phyloP scores from a whole-genome alignment of 2,888 invertebrate genomes.

The Mesorhabditis spiculigera region DNA sequence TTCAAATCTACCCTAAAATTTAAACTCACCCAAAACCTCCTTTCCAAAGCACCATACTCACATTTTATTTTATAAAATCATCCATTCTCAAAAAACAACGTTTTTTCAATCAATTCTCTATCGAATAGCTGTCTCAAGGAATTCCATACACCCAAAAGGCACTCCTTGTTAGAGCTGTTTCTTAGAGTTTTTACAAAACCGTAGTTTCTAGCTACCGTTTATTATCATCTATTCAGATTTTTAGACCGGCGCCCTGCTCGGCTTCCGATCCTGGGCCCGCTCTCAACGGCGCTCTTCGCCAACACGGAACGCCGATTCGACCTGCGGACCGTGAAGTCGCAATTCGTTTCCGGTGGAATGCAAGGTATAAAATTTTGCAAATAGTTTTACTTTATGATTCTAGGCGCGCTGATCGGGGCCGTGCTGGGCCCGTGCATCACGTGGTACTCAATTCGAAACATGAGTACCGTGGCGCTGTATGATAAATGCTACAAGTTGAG shows the following conservation, averaged over 20 bases:
- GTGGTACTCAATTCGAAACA: constrained; percentile 33
- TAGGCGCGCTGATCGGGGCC: constrained; percentile 33
- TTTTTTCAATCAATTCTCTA: too few relatives aligned
- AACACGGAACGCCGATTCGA: not conserved
- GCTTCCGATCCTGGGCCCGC: constrained; percentile 36
- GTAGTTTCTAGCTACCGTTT: not conserved
- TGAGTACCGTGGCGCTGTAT: constrained; percentile 43
- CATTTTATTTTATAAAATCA: too few relatives aligned
- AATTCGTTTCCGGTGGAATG: constrained; percentile 14
- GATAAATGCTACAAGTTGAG: constrained; percentile 45
- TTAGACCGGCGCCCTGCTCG: constrained; percentile 42
- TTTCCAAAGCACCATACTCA: too few relatives aligned
- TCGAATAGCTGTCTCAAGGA: too few relatives aligned
- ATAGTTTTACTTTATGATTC: not conserved
- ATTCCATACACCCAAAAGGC: too few relatives aligned
- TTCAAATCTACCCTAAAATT: too few relatives aligned
- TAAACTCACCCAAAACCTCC: too few relatives aligned
- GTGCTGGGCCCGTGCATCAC: constrained; percentile 41
- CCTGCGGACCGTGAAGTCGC: not conserved
- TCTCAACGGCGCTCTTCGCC: constrained; percentile 9
- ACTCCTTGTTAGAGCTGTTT: too few relatives aligned
- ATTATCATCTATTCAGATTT: too few relatives aligned
- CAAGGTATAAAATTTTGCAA: constrained; percentile 18
- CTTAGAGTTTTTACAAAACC: not conserved
- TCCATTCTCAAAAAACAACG: too few relatives aligned